Evolutionary conservation across 1,140 invertebrate species (phyloP), one percentile per base, ranked within the genome.

Genomic region (Pseudomyrmex sp.): DNA sequence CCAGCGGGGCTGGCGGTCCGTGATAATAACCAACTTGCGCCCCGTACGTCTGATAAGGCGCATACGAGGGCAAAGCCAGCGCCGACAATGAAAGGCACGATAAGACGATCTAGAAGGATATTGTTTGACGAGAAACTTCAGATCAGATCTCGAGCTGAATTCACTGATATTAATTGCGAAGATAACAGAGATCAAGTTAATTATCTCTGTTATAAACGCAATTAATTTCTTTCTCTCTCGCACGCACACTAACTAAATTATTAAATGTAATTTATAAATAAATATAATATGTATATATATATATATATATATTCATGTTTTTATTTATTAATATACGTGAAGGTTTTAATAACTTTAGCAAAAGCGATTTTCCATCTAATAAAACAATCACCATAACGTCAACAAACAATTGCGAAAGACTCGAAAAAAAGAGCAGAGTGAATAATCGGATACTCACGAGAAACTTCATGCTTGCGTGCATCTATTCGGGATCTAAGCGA

Each of bases 1-100:
- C 93, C 5, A 95, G 86, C 3, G 94, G 93, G n/a, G 94, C 94
- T 1, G 76, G 70, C 15, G 95, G 94, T 52, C 94, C 95, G 63
- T 94, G 90, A 82, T 93, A 94, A 18, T 91, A 88, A 26, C 74
- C 77, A 56, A 52, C 74, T 0, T 69, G 59, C 4, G 83, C 76
- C 0, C 88, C 88, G 35, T 90, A 87, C 1, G 13, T 56, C 23
- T 76, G 52, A 54, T 87, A 83, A 59, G 82, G 85, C 0, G 82
- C 75, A 46, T 91, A 87, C 56, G 88, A 82, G 8, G 91, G 75
- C 54, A 54, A 8, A 2, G 87, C 89, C 18, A 90, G 48, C 46
- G 77, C 86, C 20, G 85, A 77, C 12, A 85, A 61, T 0, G 83
- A 54, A 9, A 91, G 83, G 20, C 85, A 88, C 9, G 89, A 87